These are phyloP conservation scores for Penaeus japonicus DNA, from an alignment of 1,140 invertebrate genomes.

Conservation along the genomic window DNA sequence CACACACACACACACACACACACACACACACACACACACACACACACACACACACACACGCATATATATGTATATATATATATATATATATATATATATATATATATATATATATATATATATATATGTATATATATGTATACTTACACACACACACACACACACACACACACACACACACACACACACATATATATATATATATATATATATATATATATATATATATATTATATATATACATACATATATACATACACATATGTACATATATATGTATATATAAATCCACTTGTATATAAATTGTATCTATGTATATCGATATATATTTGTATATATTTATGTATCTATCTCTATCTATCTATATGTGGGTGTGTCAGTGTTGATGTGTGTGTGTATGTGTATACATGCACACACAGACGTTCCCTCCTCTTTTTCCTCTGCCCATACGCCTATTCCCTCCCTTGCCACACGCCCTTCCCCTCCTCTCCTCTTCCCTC, in stretches of 20 bases:
- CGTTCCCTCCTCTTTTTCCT: too few species aligned
- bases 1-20: not conserved
- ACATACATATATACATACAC: not conserved
- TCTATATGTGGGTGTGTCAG: not conserved
- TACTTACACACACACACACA: too few species aligned
- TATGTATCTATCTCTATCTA: not conserved
- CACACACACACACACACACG: not conserved
- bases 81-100: slow-evolving; percentile 6
- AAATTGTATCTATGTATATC: not conserved
- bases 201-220: not conserved
- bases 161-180: too few species aligned
- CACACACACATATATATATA: not conserved
- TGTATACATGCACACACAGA: not conserved
- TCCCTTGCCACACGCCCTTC: not conserved
- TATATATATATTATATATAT: not conserved
- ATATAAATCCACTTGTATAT: too few species aligned
- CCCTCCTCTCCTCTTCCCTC: too few species aligned
- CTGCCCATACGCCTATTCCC: not conserved
- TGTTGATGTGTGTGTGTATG: not conserved
- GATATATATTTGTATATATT: not conserved
- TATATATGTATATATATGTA: too few species aligned
- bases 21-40: not conserved
- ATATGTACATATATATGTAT: not conserved
- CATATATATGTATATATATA: not conserved
- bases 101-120: slow-evolving; percentile 6